Evolutionary conservation across 2,113 vertebrate genomes (phyloP).

Genomic region (Cyprinus carpio): DNA sequence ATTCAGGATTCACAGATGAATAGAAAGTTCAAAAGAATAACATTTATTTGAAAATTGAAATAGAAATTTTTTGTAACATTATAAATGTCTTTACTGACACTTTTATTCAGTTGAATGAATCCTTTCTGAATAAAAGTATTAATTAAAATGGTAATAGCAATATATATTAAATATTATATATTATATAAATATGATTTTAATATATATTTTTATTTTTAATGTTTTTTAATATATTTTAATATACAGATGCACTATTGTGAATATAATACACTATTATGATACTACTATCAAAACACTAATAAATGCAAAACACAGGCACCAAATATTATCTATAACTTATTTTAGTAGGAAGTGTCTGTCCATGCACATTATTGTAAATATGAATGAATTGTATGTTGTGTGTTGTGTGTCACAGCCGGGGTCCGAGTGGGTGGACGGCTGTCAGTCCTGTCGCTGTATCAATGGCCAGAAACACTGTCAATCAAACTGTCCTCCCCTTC

Average conservation of each 20-base stretch:
- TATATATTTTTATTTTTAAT: neutral
- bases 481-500: slow-evolving; percentile 61
- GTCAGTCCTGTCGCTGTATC: slow-evolving; percentile 71
- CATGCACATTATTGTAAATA: neutral
- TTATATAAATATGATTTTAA: neutral
- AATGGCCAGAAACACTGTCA: slow-evolving; percentile 66
- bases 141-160: too few species aligned
- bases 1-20: neutral
- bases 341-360: neutral
- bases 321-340: neutral
- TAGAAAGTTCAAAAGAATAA: neutral
- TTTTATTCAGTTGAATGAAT: neutral
- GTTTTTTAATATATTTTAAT: too few species aligned
- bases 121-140: neutral
- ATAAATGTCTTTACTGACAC: neutral
- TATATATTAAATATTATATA: too few species aligned
- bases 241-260: too few species aligned
- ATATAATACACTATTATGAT: neutral
- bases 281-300: too few species aligned
- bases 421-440: slow-evolving; percentile 70
- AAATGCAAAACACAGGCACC: neutral
- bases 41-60: neutral
- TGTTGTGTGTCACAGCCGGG: slow-evolving; percentile 66
- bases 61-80: neutral
- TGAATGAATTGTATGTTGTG: neutral